Evolutionary conservation across 2,113 vertebrate species (phyloP).

Genomic region (Leuciscus idus): DNA sequence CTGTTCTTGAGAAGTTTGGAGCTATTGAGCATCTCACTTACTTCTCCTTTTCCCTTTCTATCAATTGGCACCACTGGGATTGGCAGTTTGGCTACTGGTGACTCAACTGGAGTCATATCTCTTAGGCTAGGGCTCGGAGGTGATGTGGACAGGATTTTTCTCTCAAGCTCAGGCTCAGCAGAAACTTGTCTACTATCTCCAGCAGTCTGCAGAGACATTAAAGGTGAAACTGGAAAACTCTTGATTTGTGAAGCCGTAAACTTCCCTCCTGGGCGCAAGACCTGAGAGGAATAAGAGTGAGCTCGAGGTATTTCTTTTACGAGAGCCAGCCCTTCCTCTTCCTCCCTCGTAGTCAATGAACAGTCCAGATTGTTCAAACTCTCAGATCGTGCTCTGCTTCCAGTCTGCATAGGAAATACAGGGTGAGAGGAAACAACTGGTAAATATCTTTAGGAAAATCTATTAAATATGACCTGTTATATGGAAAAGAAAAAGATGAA

Average conservation of each 20-base stretch:
- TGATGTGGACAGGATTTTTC: not conserved
- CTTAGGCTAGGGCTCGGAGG: constrained; percentile 24
- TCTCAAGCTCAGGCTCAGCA: not conserved
- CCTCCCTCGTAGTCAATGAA: constrained; percentile 73
- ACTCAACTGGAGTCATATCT: constrained; percentile 38
- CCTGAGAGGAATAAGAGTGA: constrained; percentile 58
- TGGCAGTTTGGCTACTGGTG: constrained; percentile 40
- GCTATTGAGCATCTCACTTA: constrained; percentile 38
- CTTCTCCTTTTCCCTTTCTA: constrained; percentile 46
- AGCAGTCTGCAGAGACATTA: constrained; percentile 14
- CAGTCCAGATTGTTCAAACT: constrained; percentile 74
- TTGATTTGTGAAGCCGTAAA: constrained; percentile 2
- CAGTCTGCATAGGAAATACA: constrained; percentile 54
- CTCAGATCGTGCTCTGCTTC: constrained; percentile 63
- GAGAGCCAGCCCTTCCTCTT: constrained; percentile 56
- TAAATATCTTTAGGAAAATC: not conserved
- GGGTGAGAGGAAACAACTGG: not conserved
- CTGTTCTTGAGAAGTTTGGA: constrained; percentile 20
- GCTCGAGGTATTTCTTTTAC: constrained; percentile 55
- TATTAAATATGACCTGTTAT: not conserved
- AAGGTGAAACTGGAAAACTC: constrained; percentile 25
- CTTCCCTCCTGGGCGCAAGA: constrained; percentile 43
- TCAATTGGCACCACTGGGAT: constrained; percentile 43
- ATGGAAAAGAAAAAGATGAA: not conserved
- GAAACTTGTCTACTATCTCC: not conserved